A percentile compares a stretch with the other conserved stretches of the same genome.
Evolutionary conservation across 2,888 invertebrate genomes (phyloP).

Genomic region (Callosobruchus maculatus): DNA sequence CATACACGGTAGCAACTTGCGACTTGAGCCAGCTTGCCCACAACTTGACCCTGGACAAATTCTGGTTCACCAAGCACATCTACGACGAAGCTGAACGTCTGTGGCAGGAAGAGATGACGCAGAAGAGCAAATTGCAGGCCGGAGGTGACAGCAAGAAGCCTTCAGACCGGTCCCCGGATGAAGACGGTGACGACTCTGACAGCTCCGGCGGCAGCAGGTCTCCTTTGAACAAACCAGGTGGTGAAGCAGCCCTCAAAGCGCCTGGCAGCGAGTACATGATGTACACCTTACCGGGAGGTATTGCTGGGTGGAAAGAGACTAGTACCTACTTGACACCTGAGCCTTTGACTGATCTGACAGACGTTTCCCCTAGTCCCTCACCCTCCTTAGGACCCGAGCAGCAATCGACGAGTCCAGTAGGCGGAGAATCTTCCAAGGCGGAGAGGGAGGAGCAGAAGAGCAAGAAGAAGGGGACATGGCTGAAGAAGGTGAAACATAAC

Average conservation of each 20-base stretch:
- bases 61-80: conserved; percentile 59
- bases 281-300: conserved; percentile 67
- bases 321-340: conserved; percentile 71
- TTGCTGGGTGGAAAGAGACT: conserved; percentile 78
- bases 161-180: conserved; percentile 32
- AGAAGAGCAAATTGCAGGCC: conserved; percentile 23
- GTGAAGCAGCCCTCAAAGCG: conserved; percentile 14
- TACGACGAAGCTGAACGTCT: conserved; percentile 66
- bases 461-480: conserved; percentile 20
- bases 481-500: conserved; percentile 47
- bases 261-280: conserved; percentile 45
- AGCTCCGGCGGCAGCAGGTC: conserved; percentile 57
- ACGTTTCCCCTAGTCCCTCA: conserved; percentile 6
- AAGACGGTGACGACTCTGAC: conserved; percentile 60
- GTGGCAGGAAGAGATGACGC: conserved; percentile 40
- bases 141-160: conserved; percentile 14
- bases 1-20: no score
- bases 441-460: background rate
- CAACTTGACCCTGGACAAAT: conserved; percentile 45
- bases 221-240: conserved; percentile 27
- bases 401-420: conserved; percentile 19
- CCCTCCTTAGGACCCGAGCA: conserved; percentile 40
- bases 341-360: conserved; percentile 31
- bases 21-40: background rate
- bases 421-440: background rate